phyloP scores from a whole-genome alignment of 1,140 invertebrate species.

The Oscheius sp. region DNA sequence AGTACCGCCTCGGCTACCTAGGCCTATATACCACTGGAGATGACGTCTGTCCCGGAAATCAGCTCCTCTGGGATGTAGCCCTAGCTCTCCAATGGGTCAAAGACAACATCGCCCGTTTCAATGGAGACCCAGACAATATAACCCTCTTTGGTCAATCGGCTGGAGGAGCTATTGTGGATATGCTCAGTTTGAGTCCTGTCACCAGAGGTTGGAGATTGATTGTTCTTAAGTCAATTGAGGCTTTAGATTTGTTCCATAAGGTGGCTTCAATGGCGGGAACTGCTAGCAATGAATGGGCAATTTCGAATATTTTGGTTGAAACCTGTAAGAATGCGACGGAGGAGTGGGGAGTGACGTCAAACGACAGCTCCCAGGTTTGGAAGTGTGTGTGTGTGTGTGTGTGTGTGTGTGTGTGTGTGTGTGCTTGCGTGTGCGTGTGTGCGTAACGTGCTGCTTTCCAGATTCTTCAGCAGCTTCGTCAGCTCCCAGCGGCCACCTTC shows the following conservation, averaged over 20 bases:
- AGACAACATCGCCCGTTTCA: slow-evolving; percentile 58
- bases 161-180: slow-evolving; percentile 75
- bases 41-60: slow-evolving; percentile 57
- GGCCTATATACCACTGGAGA: slow-evolving; percentile 57
- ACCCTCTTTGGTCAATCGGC: slow-evolving; percentile 68
- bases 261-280: slow-evolving; percentile 51
- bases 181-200: slow-evolving; percentile 80
- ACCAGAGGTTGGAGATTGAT: slow-evolving; percentile 67
- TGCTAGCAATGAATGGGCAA: neutral
- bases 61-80: slow-evolving; percentile 59
- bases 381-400: too few species aligned
- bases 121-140: slow-evolving; percentile 64
- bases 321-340: neutral
- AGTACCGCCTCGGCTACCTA: slow-evolving; percentile 44
- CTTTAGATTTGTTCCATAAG: slow-evolving; percentile 44
- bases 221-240: neutral
- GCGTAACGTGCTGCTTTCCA: too few species aligned
- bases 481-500: neutral
- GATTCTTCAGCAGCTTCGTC: neutral
- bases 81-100: slow-evolving; percentile 61
- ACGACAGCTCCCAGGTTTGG: too few species aligned
- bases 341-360: neutral
- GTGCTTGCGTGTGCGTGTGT: too few species aligned
- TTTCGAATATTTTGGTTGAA: neutral
- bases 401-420: too few species aligned